These are phyloP conservation scores for Morinoia aosen DNA, from an alignment of 2,888 invertebrate species.

Conservation along the genomic window DNA sequence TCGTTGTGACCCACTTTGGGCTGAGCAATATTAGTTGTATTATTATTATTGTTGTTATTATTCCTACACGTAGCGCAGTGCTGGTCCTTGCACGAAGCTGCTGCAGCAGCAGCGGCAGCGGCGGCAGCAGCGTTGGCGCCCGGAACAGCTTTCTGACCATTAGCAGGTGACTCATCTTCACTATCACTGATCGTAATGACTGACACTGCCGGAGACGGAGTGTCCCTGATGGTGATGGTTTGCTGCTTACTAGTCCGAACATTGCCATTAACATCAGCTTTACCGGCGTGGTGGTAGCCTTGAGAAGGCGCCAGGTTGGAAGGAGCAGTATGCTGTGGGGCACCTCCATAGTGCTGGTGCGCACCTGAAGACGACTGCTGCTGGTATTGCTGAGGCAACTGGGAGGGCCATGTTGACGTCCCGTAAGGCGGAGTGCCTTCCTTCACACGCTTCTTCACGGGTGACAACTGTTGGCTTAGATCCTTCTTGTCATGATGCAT, in stretches of 20 bases:
- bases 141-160: slow-evolving; percentile 51
- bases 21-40: neutral
- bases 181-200: slow-evolving; percentile 97
- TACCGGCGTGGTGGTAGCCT: neutral
- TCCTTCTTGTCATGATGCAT: slow-evolving; percentile 66
- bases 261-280: slow-evolving; percentile 32
- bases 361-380: slow-evolving; percentile 27
- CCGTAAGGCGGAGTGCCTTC: slow-evolving; percentile 77
- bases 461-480: slow-evolving; percentile 81
- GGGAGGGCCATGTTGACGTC: slow-evolving; percentile 56
- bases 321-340: slow-evolving; percentile 12
- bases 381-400: slow-evolving; percentile 31
- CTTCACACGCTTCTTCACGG: slow-evolving; percentile 96
- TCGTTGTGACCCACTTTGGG: slow-evolving; percentile 14
- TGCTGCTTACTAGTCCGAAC: slow-evolving; percentile 76
- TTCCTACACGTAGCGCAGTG: slow-evolving; percentile 65
- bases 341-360: slow-evolving; percentile 26
- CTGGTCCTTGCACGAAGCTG: slow-evolving; percentile 64
- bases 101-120: slow-evolving; percentile 53
- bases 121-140: slow-evolving; percentile 32
- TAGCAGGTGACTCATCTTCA: slow-evolving; percentile 83
- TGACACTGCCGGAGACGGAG: slow-evolving; percentile 93
- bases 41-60: slow-evolving; percentile 58
- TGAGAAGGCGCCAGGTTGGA: neutral
- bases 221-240: slow-evolving; percentile 94